These are phyloP conservation scores for Acanthococcus lagerstroemiae DNA, from an alignment of 2,888 invertebrate species.

Conservation along the genomic window DNA sequence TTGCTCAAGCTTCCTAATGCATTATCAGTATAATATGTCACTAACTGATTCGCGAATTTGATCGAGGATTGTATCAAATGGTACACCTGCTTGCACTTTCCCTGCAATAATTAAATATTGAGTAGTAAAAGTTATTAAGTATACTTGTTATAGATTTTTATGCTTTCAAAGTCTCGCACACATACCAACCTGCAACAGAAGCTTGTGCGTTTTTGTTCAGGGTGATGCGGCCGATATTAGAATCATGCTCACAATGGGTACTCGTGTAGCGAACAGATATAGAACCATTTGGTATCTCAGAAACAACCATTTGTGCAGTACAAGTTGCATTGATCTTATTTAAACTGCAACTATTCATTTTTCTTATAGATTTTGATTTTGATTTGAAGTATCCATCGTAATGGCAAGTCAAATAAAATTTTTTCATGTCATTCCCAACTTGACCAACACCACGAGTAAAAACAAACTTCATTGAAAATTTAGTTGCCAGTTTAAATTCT, in stretches of 20 bases:
- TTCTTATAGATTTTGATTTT: not conserved
- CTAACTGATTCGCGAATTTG: conserved; percentile 14
- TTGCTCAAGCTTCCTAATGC: not conserved
- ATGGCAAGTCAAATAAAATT: not conserved
- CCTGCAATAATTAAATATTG: not conserved
- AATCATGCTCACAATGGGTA: conserved; percentile 8
- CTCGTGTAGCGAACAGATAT: not conserved
- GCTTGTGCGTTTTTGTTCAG: conserved; percentile 1
- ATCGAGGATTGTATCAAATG: conserved; percentile 15
- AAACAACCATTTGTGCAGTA: conserved; percentile 11
- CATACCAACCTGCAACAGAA: conserved; percentile 6
- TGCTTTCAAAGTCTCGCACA: not conserved
- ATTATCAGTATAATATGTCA: not conserved
- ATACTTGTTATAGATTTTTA: not conserved
- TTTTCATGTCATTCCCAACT: not conserved
- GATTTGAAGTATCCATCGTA: not conserved
- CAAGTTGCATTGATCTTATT: conserved; percentile 16
- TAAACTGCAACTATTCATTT: conserved; percentile 3
- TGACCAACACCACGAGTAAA: not conserved
- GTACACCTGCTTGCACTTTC: conserved; percentile 7
- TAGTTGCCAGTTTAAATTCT: too few species aligned
- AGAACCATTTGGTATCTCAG: conserved; percentile 5
- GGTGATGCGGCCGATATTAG: conserved; percentile 5
- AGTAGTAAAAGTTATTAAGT: not conserved
- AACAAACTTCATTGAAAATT: too few species aligned